These are phyloP conservation scores for Plagodis dolabraria DNA, from an alignment of 2,888 invertebrate species.

Conservation along the genomic window DNA sequence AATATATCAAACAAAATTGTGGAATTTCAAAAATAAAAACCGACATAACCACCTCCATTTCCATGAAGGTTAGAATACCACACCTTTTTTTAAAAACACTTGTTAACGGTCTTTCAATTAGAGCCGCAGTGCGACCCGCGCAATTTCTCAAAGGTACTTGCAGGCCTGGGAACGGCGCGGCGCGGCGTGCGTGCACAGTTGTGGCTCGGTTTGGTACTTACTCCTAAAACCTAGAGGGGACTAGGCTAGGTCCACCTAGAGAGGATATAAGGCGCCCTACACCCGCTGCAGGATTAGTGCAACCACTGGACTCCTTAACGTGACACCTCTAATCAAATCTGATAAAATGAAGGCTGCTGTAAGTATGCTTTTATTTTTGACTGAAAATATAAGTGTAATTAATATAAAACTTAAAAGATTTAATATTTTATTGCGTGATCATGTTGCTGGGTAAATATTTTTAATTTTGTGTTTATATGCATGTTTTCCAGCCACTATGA, in stretches of 20 bases:
- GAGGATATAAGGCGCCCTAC: slow-evolving; percentile 46
- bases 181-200: slow-evolving; percentile 10
- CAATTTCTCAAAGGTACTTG: not conserved
- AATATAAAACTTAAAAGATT: too few relatives aligned
- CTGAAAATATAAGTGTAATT: too few relatives aligned
- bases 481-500: too few relatives aligned
- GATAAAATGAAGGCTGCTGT: slow-evolving; percentile 57
- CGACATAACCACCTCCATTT: too few relatives aligned
- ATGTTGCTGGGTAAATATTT: too few relatives aligned
- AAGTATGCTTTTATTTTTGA: slow-evolving; percentile 36
- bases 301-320: slow-evolving; percentile 19
- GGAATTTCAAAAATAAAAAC: too few relatives aligned
- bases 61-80: too few relatives aligned
- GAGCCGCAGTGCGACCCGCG: slow-evolving; percentile 5
- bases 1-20: too few relatives aligned
- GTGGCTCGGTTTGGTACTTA: slow-evolving; percentile 16
- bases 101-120: slow-evolving; percentile 1
- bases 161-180: slow-evolving; percentile 1
- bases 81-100: not conserved
- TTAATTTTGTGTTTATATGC: too few relatives aligned
- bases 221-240: slow-evolving; percentile 29
- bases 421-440: too few relatives aligned
- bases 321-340: slow-evolving; percentile 9
- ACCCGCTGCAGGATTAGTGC: slow-evolving; percentile 44
- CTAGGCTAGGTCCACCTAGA: slow-evolving; percentile 19